Evolutionary conservation across 2,113 vertebrate species (phyloP).

Genomic region (Connochaetes taurinus): DNA sequence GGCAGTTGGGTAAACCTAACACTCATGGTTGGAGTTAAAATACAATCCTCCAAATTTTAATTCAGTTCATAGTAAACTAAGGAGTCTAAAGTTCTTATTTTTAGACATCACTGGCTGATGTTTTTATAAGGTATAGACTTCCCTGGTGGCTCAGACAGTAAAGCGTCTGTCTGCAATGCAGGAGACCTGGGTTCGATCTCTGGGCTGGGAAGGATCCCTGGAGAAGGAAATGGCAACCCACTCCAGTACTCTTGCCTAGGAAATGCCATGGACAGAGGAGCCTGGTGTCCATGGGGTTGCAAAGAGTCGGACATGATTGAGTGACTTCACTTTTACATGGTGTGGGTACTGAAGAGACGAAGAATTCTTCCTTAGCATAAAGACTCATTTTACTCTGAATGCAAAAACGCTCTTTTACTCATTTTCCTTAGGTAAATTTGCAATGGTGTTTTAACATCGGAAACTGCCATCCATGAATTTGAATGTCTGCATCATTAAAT

Average conservation of each 20-base stretch:
- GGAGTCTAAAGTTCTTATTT: slow-evolving; percentile 48
- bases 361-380: slow-evolving; percentile 55
- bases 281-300: fast-evolving
- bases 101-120: background rate
- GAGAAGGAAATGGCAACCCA: too few species aligned
- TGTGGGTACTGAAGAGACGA: slow-evolving; percentile 4
- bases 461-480: slow-evolving; percentile 63
- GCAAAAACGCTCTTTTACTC: slow-evolving; percentile 62
- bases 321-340: background rate
- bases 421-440: slow-evolving; percentile 74
- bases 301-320: background rate
- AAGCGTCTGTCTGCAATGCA: too few species aligned
- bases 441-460: slow-evolving; percentile 65
- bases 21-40: slow-evolving; percentile 34
- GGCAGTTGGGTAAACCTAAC: background rate
- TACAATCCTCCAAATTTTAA: background rate
- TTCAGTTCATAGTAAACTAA: background rate
- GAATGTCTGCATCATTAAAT: slow-evolving; percentile 73
- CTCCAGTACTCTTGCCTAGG: too few species aligned
- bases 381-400: slow-evolving; percentile 45
- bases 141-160: too few species aligned
- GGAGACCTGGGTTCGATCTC: too few species aligned
- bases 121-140: background rate
- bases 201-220: too few species aligned
- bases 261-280: too few species aligned